A percentile compares a stretch with the other conserved stretches of the same genome.
Evolutionary conservation across 2,797 vertebrate species (phyloP).

Genomic region (Bovichtus diacanthus): DNA sequence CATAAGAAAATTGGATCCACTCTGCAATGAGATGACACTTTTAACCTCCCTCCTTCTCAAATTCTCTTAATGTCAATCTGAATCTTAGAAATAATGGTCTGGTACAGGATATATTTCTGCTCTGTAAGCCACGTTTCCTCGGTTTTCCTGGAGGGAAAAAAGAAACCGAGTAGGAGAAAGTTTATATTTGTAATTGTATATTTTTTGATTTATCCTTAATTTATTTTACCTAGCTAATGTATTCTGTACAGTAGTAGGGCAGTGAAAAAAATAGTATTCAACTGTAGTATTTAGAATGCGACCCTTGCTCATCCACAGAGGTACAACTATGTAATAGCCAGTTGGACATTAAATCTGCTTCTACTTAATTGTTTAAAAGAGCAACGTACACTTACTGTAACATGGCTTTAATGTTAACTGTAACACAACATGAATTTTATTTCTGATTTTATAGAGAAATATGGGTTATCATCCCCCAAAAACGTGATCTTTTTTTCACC

Average conservation of each 20-base stretch:
- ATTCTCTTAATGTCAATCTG: not conserved
- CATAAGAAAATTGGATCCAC: not conserved
- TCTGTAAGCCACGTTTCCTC: too few relatives aligned
- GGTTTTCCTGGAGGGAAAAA: too few relatives aligned
- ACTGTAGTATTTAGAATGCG: not conserved
- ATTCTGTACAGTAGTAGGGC: not conserved
- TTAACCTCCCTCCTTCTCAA: not conserved
- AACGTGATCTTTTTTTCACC: conserved; percentile 46
- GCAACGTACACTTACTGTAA: not conserved
- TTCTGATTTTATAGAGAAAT: conserved; percentile 44
- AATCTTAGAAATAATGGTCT: too few relatives aligned
- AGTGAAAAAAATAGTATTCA: not conserved
- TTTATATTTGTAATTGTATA: too few relatives aligned
- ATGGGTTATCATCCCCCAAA: not conserved
- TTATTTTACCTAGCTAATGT: not conserved
- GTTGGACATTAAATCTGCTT: conserved; percentile 40
- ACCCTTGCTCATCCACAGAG: conserved; percentile 6
- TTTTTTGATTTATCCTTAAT: not conserved
- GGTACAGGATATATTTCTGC: too few relatives aligned
- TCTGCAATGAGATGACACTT: not conserved
- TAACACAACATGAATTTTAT: conserved; percentile 42
- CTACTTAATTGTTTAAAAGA: not conserved
- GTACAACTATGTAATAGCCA: conserved; percentile 2
- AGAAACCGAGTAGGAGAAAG: too few relatives aligned
- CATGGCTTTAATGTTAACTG: conserved; percentile 13